phyloP scores from a whole-genome alignment of 2,797 vertebrate species.

The Gouania willdenowi region DNA sequence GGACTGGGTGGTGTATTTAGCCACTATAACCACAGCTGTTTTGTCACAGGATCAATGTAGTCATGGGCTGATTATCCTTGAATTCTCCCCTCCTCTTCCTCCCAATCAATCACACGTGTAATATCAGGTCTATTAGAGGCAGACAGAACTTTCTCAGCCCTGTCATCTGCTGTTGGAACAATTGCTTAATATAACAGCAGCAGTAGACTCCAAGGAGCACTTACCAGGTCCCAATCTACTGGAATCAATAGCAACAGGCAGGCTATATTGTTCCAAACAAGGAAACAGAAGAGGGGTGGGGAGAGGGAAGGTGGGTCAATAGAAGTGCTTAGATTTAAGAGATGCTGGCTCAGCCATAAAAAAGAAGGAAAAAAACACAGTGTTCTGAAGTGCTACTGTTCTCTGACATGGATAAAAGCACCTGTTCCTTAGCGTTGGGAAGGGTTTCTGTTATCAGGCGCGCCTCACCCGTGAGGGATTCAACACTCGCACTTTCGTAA shows the following conservation, averaged over 20 bases:
- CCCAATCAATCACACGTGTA: conserved; percentile 85
- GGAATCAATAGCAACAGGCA: conserved; percentile 83
- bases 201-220: conserved; percentile 81
- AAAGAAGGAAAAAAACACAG: conserved; percentile 32
- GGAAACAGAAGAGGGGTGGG: conserved; percentile 52
- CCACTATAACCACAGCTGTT: conserved; percentile 1
- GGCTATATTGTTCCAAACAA: conserved; percentile 74
- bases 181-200: conserved; percentile 85
- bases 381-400: conserved; percentile 57
- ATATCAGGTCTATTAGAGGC: conserved; percentile 79
- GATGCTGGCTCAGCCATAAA: conserved; percentile 61
- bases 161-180: conserved; percentile 85
- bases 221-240: conserved; percentile 74
- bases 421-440: conserved; percentile 46
- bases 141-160: conserved; percentile 76
- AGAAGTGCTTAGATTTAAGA: conserved; percentile 61
- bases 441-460: too few relatives aligned
- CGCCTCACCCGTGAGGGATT: too few relatives aligned
- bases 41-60: conserved; percentile 18
- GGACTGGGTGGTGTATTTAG: conserved; percentile 1
- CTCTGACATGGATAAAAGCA: conserved; percentile 62
- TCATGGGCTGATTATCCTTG: conserved; percentile 26
- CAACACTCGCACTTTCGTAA: too few relatives aligned
- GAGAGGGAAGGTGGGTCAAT: conserved; percentile 61
- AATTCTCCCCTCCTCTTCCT: conserved; percentile 60